Conservation (phyloP, 2,113 vertebrate genomes). For the Meles meles region DNA sequence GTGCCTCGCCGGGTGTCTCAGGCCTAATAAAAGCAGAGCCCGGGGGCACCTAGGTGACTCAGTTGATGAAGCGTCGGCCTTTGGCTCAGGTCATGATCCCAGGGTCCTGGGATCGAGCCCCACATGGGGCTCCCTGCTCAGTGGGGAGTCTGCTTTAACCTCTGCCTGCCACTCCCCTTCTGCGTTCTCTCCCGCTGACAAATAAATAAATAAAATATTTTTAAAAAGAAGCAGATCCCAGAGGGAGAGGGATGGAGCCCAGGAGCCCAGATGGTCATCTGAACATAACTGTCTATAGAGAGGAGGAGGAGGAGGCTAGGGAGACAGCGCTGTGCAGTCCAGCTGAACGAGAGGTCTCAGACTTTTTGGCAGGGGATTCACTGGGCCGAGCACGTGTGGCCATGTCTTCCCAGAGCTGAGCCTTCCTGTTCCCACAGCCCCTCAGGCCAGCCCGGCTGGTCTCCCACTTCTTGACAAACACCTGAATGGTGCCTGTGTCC, state of each 20-base stretch:
- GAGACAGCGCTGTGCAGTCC: fast-evolving
- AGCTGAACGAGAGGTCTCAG: neutral
- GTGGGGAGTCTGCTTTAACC: too few relatives aligned
- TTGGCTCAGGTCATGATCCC: too few relatives aligned
- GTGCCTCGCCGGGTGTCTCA: neutral
- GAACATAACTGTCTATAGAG: neutral
- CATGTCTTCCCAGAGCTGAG: neutral
- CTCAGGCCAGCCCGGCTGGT: neutral
- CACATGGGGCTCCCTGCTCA: too few relatives aligned
- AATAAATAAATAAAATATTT: too few relatives aligned
- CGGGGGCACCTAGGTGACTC: too few relatives aligned
- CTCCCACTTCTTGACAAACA: neutral
- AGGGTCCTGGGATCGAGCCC: too few relatives aligned
- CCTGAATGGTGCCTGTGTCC: neutral
- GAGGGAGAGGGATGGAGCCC: neutral
- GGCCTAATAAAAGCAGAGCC: neutral
- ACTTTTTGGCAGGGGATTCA: neutral
- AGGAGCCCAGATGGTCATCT: neutral
- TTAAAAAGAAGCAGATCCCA: neutral
- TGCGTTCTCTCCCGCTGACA: too few relatives aligned
- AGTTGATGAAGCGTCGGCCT: too few relatives aligned
- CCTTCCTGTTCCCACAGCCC: neutral
- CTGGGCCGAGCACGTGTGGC: too few relatives aligned
- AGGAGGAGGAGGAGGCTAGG: neutral
- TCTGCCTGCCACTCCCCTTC: too few relatives aligned